These are phyloP conservation scores for Nesospiza acunhae DNA, from an alignment of 2,113 vertebrate species.

Conservation along the genomic window DNA sequence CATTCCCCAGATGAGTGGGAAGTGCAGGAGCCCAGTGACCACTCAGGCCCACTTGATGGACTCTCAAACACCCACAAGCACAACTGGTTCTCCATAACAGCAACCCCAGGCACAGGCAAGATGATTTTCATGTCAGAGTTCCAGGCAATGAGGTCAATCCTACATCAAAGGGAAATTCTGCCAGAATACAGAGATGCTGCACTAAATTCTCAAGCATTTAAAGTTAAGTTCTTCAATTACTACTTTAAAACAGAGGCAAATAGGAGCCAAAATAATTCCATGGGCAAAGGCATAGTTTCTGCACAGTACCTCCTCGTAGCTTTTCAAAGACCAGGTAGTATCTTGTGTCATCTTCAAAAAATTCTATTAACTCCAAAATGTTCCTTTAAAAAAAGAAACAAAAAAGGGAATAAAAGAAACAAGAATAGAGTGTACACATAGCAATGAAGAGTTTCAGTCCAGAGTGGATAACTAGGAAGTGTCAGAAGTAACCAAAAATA, in stretches of 20 bases:
- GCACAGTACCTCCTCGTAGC: constrained; percentile 86
- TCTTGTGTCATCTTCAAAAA: constrained; percentile 91
- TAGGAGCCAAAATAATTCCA: not conserved
- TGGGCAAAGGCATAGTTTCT: constrained; percentile 15
- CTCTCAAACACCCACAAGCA: not conserved
- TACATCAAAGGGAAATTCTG: not conserved
- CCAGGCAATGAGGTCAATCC: not conserved
- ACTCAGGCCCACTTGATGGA: not conserved
- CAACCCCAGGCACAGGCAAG: not conserved
- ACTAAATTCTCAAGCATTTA: not conserved
- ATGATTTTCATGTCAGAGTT: not conserved
- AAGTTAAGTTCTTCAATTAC: not conserved
- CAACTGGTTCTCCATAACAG: not conserved
- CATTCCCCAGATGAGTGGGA: not conserved
- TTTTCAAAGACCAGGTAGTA: constrained; percentile 99
- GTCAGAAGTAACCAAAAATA: not conserved
- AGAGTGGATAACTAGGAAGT: not conserved
- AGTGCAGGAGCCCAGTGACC: not conserved
- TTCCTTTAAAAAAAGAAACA: constrained; percentile 77
- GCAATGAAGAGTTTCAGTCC: not conserved
- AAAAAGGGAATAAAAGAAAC: not conserved
- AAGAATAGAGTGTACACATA: not conserved
- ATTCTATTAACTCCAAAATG: constrained; percentile 94
- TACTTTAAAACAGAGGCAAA: not conserved
- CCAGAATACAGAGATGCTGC: not conserved